Conservation (phyloP, 2,797 vertebrate genomes). For the Diplodus sargus region DNA sequence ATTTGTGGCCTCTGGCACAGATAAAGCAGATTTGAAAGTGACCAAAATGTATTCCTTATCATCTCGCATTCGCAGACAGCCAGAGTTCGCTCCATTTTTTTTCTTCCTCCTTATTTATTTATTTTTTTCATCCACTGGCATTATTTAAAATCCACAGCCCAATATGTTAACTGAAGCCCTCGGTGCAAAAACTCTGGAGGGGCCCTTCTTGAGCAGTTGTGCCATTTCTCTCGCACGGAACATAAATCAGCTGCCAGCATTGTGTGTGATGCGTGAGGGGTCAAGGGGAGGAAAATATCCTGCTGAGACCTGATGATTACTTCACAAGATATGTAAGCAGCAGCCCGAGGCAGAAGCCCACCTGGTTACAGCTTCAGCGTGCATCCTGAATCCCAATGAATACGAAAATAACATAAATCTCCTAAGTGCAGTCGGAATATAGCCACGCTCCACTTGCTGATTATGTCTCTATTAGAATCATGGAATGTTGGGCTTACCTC, state of each 20-base stretch:
- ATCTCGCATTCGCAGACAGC: conserved; percentile 24
- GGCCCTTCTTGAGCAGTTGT: conserved; percentile 38
- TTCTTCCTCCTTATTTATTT: too few species aligned
- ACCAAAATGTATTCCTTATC: conserved; percentile 39
- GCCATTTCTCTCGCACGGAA: conserved; percentile 23
- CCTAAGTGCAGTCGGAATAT: background rate
- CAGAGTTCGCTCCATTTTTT: background rate
- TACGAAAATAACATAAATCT: conserved; percentile 41
- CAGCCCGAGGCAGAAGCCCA: conserved; percentile 56
- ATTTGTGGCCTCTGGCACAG: conserved; percentile 27
- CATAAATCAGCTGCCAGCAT: conserved; percentile 47
- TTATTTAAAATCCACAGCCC: conserved; percentile 42
- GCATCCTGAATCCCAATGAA: conserved; percentile 56
- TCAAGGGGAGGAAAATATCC: conserved; percentile 65
- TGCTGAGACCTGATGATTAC: conserved; percentile 65
- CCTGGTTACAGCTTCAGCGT: conserved; percentile 52
- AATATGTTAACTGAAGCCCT: conserved; percentile 26
- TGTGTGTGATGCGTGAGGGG: conserved; percentile 52
- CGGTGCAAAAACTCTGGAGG: conserved; percentile 12
- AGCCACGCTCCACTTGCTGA: conserved; percentile 17
- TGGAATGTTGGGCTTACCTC: background rate
- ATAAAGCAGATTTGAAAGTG: conserved; percentile 50
- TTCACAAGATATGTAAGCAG: conserved; percentile 64
- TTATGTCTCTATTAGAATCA: conserved; percentile 31
- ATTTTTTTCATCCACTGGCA: background rate